A percentile compares a stretch with the other conserved stretches of the same genome.
phyloP scores from a whole-genome alignment of 2,797 vertebrate species.

The Fundulus diaphanus region DNA sequence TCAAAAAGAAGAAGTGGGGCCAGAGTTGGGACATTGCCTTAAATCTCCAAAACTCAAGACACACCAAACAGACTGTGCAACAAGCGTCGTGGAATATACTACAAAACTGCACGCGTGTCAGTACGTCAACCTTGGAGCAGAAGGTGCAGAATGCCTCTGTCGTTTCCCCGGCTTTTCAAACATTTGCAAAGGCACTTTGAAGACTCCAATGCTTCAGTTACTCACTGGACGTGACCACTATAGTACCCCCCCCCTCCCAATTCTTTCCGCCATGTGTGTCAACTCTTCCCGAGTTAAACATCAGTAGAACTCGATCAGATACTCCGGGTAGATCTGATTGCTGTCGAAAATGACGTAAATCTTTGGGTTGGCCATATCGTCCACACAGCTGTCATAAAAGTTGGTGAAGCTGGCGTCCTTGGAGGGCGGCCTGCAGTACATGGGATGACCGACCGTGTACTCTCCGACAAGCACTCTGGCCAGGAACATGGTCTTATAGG shows the following conservation, averaged over 20 bases:
- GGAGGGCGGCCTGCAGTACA: slow-evolving; percentile 93
- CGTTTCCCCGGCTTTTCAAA: slow-evolving; percentile 34
- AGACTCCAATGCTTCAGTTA: slow-evolving; percentile 44
- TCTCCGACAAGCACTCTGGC: slow-evolving; percentile 94
- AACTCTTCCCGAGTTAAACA: not conserved
- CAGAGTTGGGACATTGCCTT: slow-evolving; percentile 30
- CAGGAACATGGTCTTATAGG: slow-evolving; percentile 93
- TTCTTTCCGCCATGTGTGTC: not conserved
- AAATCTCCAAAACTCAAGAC: slow-evolving; percentile 47
- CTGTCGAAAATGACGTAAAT: slow-evolving; percentile 97
- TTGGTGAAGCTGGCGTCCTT: slow-evolving; percentile 94
- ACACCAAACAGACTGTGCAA: slow-evolving; percentile 32
- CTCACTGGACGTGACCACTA: slow-evolving; percentile 27
- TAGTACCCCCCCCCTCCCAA: not conserved
- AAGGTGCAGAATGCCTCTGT: slow-evolving; percentile 43
- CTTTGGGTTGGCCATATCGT: slow-evolving; percentile 92
- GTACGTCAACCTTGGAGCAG: slow-evolving; percentile 11
- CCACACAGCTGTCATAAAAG: slow-evolving; percentile 97
- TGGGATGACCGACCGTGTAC: slow-evolving; percentile 88
- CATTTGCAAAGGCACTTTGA: slow-evolving; percentile 74
- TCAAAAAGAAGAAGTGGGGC: slow-evolving; percentile 21
- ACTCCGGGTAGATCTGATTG: slow-evolving; percentile 98
- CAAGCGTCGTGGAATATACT: slow-evolving; percentile 44
- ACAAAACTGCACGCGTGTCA: slow-evolving; percentile 36
- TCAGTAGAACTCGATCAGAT: slow-evolving; percentile 95